These are phyloP conservation scores for Valencia hispanica DNA, from an alignment of 2,797 vertebrate species.

Conservation along the genomic window DNA sequence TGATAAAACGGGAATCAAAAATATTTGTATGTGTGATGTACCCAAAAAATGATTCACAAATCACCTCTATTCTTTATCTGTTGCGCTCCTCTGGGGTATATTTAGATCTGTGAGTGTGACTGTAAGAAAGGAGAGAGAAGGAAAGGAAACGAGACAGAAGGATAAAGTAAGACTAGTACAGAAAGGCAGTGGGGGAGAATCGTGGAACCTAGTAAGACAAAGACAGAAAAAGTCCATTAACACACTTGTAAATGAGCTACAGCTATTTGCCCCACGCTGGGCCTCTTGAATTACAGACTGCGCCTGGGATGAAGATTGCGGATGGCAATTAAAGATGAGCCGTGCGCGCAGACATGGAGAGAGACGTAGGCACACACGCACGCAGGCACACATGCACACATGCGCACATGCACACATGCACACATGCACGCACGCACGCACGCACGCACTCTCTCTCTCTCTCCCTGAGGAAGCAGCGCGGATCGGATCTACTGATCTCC, in stretches of 20 bases:
- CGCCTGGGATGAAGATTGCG: conserved; percentile 73
- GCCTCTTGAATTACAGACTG: conserved; percentile 73
- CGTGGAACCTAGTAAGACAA: conserved; percentile 50
- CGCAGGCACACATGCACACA: no score
- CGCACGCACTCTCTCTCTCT: conserved; percentile 23
- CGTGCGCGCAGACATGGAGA: conserved; percentile 42
- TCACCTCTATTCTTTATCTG: conserved; percentile 6
- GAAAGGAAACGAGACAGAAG: conserved; percentile 13
- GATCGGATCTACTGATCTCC: conserved; percentile 75
- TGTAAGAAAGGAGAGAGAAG: conserved; percentile 17
- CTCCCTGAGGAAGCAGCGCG: conserved; percentile 57
- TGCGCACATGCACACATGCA: no score
- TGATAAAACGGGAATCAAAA: conserved; percentile 10
- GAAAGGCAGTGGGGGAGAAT: conserved; percentile 13
- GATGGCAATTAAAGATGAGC: conserved; percentile 79
- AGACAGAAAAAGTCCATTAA: conserved; percentile 72
- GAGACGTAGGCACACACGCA: conserved; percentile 22
- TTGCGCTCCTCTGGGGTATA: conserved; percentile 20
- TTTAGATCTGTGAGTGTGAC: conserved; percentile 26
- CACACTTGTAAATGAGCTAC: conserved; percentile 74
- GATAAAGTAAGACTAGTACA: conserved; percentile 17
- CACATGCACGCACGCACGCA: conserved; percentile 25
- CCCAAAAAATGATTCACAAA: conserved; percentile 13
- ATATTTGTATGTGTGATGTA: background rate
- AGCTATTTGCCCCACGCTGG: conserved; percentile 77